Evolutionary conservation across 2,113 vertebrate species (phyloP), one percentile per base, ranked within the genome.

Genomic region (Pogonocichla stellata): DNA sequence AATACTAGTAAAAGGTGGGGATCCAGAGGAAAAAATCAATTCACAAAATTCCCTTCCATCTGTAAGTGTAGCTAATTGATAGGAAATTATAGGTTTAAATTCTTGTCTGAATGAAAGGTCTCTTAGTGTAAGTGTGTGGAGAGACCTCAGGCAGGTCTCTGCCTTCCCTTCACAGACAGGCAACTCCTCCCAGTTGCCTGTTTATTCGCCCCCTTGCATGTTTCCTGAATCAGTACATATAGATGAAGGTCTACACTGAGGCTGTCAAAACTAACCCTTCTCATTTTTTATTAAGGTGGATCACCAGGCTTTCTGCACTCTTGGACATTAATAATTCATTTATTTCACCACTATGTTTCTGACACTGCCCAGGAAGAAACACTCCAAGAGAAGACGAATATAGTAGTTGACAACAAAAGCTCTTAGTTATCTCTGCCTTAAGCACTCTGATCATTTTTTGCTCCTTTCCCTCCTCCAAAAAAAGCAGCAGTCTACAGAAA

Each of bases 191-290:
- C 0, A 11, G 54, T 45, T 62, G 14, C 19, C 28, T 25, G 4
- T 38, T 64, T 31, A 48, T 69, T n/a, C 0, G 0, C 2, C 9
- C 23, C 14, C 4, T 29, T 47, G 16, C 2, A 5, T 12, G 28
- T 86, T 75, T 23, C n/a, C 28, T 57, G 24, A 7, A 36, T 80
- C 40, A 33, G 23, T 86, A 51, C 34, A 26, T 33, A 23, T 0
- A 4, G 72, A 42, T 26, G 16, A 89, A 66, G 9, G n/a, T 45
- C 42, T 50, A 58, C 38, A 65, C 2, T 26, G 38, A 57, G 33
- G 29, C 26, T 83, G 56, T 71, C 43, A 80, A 84, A 95, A 94
- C 56, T 45, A 86, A 66, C 36, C 9, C 28, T 65, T 57, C 58
- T 69, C 31, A 69, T 86, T 83, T 92, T 85, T 92, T 79, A 77